Base-by-base conservation (phyloP, 2,888 invertebrate genomes). In the Dolichopus griseipennis region DNA sequence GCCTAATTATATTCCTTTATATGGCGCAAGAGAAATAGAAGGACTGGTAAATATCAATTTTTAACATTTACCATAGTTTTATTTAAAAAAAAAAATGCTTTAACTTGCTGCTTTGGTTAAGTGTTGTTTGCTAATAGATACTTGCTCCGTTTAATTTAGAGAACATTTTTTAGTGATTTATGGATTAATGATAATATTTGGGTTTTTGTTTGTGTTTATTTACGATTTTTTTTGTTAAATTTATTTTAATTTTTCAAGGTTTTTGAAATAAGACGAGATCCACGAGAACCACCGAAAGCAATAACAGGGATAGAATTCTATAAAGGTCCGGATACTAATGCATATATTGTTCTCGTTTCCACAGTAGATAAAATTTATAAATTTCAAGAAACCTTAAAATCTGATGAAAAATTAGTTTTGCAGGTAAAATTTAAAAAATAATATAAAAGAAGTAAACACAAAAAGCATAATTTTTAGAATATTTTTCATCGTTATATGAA, bases 221-320 rank as follows among this genome's bases (percentile, higher is more conserved):
- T n/a, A n/a, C n/a, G n/a, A n/a, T n/a, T n/a, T n/a, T n/a, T n/a
- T n/a, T n/a, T n/a, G 6, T 33, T 18, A 1, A 33, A 64, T 27
- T 18, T 71, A 68, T 69, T 70, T 72, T 73, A 67, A 73, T 34
- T 61, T 92, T 52, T 65, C 68, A 81, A 94, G 93, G 89, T 95
- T 63, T 95, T 93, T 77, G 94, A 94, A 80, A 86, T 95, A 72
- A 93, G 93, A 0, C 88, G 89, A 79, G 91, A 90, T 0, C 85
- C 86, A 0, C 88, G 89, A 79, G 91, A 90, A 0, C 85, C 86
- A 34, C 85, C 87, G 65, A 79, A 77, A 62, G 89, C 92, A 0
- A 92, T 97, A 70, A 95, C 92, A n/a, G 94, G 93, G 0, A 83
- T 97, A 67, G 90, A 93, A 77, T 91, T 92, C 79, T 90, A 92